phyloP scores from a whole-genome alignment of 2,113 vertebrate species.

The Lampris incognitus region DNA sequence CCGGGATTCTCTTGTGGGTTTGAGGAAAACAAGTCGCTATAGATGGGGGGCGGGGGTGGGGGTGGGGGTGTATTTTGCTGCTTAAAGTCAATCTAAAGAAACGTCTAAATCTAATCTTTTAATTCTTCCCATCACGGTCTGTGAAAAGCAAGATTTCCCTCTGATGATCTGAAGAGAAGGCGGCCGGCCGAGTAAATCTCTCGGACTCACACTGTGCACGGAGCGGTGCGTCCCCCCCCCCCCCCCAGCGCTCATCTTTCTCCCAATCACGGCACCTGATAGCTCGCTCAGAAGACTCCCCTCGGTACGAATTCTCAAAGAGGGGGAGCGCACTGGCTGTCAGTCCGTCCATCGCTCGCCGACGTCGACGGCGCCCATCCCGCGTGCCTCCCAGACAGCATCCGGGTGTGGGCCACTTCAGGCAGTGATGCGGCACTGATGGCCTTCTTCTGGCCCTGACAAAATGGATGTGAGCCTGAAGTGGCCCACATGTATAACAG shows the following conservation, averaged over 20 bases:
- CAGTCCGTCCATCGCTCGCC: slow-evolving; percentile 49
- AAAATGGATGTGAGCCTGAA: too few relatives aligned
- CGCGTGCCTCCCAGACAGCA: too few relatives aligned
- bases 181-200: slow-evolving; percentile 60
- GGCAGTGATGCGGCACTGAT: too few relatives aligned
- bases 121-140: slow-evolving; percentile 56
- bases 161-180: slow-evolving; percentile 50
- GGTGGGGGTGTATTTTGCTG: background rate
- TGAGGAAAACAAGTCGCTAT: slow-evolving; percentile 12
- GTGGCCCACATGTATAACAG: too few relatives aligned
- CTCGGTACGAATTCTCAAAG: slow-evolving; percentile 70
- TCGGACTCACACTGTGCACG: slow-evolving; percentile 21
- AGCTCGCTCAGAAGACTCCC: slow-evolving; percentile 71
- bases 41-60: slow-evolving; percentile 17
- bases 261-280: slow-evolving; percentile 67
- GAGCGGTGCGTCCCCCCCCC: background rate
- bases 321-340: slow-evolving; percentile 65
- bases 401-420: too few relatives aligned
- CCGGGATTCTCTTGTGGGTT: slow-evolving; percentile 36
- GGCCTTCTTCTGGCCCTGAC: too few relatives aligned
- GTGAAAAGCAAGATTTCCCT: slow-evolving; percentile 43
- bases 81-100: slow-evolving; percentile 45
- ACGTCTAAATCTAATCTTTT: slow-evolving; percentile 34
- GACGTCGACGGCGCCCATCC: too few relatives aligned
- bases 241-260: slow-evolving; percentile 41